Conservation (phyloP, 2,797 vertebrate genomes). For the Enteromius viviparus region DNA sequence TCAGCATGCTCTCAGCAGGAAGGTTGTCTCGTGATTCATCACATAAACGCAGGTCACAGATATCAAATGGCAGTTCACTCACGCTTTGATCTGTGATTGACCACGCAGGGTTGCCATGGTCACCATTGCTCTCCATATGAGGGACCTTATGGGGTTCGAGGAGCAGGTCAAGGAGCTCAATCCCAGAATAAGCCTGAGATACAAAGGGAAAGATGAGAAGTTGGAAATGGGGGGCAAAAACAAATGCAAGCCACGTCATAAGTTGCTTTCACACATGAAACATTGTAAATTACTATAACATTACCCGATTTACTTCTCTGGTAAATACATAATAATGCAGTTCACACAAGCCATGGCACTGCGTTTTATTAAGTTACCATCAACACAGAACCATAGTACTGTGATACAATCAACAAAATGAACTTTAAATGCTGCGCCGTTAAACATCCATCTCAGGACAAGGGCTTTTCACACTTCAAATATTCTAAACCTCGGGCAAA, state of each 20-base stretch:
- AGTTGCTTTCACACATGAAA: neutral
- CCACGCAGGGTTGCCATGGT: conserved; percentile 36
- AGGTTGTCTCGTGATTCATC: neutral
- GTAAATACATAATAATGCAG: neutral
- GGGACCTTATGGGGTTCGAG: conserved; percentile 37
- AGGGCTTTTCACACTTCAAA: neutral
- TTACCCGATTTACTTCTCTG: neutral
- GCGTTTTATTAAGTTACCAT: neutral
- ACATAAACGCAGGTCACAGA: conserved; percentile 14
- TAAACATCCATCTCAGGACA: neutral
- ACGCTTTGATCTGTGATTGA: conserved; percentile 55
- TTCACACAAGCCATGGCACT: neutral
- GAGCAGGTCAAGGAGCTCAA: conserved; percentile 59
- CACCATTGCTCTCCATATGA: conserved; percentile 14
- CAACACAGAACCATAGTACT: neutral
- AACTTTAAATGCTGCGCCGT: neutral
- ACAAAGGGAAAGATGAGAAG: neutral
- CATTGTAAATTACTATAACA: neutral
- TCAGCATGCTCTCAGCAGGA: neutral
- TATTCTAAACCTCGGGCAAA: neutral
- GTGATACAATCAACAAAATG: neutral
- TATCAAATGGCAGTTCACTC: conserved; percentile 35
- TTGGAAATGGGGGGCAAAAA: neutral
- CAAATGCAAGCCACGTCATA: neutral
- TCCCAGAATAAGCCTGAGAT: conserved; percentile 45